These are phyloP conservation scores for Campoletis sonorensis DNA, from an alignment of 1,140 invertebrate species.

Conservation along the genomic window DNA sequence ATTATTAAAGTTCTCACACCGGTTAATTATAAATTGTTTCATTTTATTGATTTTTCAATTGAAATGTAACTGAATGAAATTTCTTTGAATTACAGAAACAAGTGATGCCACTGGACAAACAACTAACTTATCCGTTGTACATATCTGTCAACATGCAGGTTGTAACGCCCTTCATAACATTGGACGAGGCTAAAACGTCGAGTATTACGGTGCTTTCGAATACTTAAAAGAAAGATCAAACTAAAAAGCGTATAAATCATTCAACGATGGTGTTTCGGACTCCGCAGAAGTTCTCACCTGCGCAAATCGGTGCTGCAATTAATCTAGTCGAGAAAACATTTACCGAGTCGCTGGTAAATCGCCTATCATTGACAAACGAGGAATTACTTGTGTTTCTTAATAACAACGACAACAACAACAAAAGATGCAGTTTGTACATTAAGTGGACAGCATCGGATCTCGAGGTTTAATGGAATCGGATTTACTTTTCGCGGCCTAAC, in stretches of 20 bases:
- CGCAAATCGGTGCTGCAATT: constrained; percentile 38
- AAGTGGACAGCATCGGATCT: too few relatives aligned
- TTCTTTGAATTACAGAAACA: constrained; percentile 70
- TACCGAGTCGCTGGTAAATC: neutral
- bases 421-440: too few relatives aligned
- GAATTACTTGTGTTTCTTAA: too few relatives aligned
- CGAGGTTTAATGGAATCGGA: too few relatives aligned
- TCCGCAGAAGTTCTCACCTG: neutral
- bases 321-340: constrained; percentile 55
- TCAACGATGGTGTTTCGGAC: neutral
- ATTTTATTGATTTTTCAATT: neutral
- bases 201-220: constrained; percentile 57
- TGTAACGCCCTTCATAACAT: constrained; percentile 75
- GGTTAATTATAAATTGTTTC: neutral
- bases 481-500: too few relatives aligned
- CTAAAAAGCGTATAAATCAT: too few relatives aligned
- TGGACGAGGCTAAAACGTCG: constrained; percentile 58
- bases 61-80: neutral
- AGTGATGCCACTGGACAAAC: constrained; percentile 80
- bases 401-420: too few relatives aligned
- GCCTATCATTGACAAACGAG: neutral
- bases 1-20: neutral
- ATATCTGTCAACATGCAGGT: constrained; percentile 85
- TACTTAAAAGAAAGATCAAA: constrained; percentile 42
- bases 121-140: constrained; percentile 81